Evolutionary conservation across 2,113 vertebrate species (phyloP).

Genomic region (Xenopus borealis): DNA sequence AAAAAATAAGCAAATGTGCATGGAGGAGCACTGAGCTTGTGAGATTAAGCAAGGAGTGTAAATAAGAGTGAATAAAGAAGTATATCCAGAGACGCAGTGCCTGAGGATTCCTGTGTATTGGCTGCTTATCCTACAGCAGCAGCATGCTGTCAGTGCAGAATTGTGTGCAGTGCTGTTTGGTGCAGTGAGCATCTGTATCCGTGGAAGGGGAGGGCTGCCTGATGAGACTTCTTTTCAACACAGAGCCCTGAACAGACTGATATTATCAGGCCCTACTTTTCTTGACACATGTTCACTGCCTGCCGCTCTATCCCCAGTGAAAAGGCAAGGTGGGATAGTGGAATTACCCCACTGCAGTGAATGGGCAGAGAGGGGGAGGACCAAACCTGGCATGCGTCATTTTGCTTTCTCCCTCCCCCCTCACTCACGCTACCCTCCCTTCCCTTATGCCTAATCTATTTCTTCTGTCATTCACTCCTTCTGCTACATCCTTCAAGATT

Average conservation of each 20-base stretch:
- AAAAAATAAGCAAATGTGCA: not conserved
- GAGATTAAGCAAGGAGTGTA: not conserved
- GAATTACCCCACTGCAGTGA: conserved; percentile 46
- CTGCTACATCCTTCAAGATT: too few relatives aligned
- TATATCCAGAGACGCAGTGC: not conserved
- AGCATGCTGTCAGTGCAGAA: conserved; percentile 33
- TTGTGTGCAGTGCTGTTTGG: conserved; percentile 33
- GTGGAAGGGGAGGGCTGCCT: conserved; percentile 20
- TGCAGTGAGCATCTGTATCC: conserved; percentile 35
- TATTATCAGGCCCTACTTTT: conserved; percentile 11
- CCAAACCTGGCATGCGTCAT: conserved; percentile 31
- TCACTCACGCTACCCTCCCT: not conserved
- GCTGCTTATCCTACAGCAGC: conserved; percentile 12
- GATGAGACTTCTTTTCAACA: conserved; percentile 30
- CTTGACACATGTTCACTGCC: conserved; percentile 33
- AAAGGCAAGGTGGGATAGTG: conserved; percentile 25
- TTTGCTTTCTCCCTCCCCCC: conserved; percentile 10
- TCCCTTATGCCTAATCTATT: not conserved
- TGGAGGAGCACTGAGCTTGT: not conserved
- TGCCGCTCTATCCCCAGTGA: conserved; percentile 14
- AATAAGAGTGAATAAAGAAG: not conserved
- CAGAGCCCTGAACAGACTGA: conserved; percentile 39
- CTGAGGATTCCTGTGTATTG: not conserved
- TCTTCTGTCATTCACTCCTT: too few relatives aligned
- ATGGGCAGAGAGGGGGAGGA: conserved; percentile 33